Base-by-base conservation (phyloP, 2,888 invertebrate genomes). In the Chalcosyrphus nemorum region DNA sequence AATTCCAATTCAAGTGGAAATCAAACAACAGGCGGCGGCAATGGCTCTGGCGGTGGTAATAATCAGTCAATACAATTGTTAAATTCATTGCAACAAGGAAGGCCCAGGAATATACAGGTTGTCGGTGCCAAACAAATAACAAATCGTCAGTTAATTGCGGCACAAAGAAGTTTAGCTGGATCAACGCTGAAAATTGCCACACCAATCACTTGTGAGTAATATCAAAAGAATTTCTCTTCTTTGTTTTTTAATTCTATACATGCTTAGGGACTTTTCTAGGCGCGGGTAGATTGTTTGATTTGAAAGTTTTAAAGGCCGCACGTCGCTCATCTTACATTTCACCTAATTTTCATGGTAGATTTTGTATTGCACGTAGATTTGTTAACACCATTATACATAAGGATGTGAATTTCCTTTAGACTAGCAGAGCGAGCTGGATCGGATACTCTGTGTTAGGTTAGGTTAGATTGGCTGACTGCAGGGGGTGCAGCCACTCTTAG, bases 61-160 rank as follows among this genome's bases (percentile, higher is more conserved):
- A 87, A 81, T 57, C 86, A 87, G 86, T 84, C 90, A 21, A 90
- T 90, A 77, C 90, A 90, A 77, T 86, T 90, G 57, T 86, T 90
- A 7, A 89, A 89, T 29, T 89, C 90, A 32, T 86, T 91, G 24
- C 88, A 87, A 29, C 91, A 91, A 76, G 90, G 90, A 78, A 88
- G 91, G 66, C 87, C 91, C 43, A 89, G 91, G 35, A 91, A 89
- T 87, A 90, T 91, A 32, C 91, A 91, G 88, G 91, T 91, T 80
- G 89, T 91, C 32, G 89, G 90, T 68, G 87, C 91, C 29, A 91
- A 91, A 86, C 91, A 91, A 85, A 75, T 91, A 74, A 87, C 86
- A 47, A 88, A 87, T 86, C 89, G 91, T 38, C 91, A 90, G 86
- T 86, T 90, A 57, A 87, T 91, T 50, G 80, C 85, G 32, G 86